Evolutionary conservation across 2,113 vertebrate genomes (phyloP).

Genomic region (Pipa parva): DNA sequence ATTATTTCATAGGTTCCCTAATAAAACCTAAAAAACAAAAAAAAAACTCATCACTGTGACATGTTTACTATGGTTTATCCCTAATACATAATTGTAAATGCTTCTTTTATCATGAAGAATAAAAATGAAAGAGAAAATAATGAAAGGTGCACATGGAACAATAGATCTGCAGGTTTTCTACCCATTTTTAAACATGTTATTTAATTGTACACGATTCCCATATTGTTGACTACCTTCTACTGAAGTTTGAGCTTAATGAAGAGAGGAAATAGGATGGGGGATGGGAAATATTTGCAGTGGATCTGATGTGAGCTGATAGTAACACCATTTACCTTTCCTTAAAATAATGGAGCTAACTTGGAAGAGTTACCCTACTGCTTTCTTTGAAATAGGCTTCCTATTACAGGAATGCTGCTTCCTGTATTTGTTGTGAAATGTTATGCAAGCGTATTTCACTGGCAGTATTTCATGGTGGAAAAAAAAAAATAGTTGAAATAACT

Average conservation of each 20-base stretch:
- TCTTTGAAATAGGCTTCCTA: neutral
- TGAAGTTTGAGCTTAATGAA: neutral
- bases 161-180: too few relatives aligned
- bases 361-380: neutral
- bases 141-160: too few relatives aligned
- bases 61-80: too few relatives aligned
- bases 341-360: neutral
- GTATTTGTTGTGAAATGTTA: slow-evolving; percentile 11
- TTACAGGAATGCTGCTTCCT: slow-evolving; percentile 1
- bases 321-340: neutral
- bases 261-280: neutral
- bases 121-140: too few relatives aligned
- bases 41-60: too few relatives aligned
- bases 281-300: neutral
- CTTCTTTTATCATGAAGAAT: too few relatives aligned
- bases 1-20: too few relatives aligned
- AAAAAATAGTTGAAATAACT: neutral
- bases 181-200: neutral
- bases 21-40: too few relatives aligned
- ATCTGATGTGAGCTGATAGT: neutral
- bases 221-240: neutral
- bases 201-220: neutral
- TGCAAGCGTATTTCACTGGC: neutral
- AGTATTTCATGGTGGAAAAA: neutral
- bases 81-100: too few relatives aligned